Conservation (phyloP, 1,140 invertebrate genomes). For the Latrodectus geometricus region DNA sequence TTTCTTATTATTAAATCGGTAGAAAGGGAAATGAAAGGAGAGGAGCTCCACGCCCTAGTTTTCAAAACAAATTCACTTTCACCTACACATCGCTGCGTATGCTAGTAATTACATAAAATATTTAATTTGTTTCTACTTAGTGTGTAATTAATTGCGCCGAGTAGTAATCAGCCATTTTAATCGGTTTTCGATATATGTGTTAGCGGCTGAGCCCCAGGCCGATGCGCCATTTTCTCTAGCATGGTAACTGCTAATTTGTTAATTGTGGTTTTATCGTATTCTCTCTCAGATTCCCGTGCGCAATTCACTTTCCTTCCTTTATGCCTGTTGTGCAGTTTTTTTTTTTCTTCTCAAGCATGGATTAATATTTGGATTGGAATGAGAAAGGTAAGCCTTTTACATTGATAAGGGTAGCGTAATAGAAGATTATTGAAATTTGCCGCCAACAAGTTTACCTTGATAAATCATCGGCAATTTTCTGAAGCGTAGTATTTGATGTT, state of each 20-base stretch:
- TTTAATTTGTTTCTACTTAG: conserved; percentile 50
- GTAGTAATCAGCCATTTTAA: conserved; percentile 38
- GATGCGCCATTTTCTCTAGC: conserved; percentile 4
- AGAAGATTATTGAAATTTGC: conserved; percentile 7
- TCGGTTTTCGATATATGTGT: conserved; percentile 43
- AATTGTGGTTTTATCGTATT: conserved; percentile 44
- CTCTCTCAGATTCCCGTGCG: neutral
- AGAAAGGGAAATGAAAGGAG: neutral
- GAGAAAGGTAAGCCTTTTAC: neutral
- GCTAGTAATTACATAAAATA: conserved; percentile 45
- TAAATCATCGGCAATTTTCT: neutral
- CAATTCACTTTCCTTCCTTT: neutral
- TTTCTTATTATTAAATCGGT: neutral
- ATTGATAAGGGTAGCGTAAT: neutral
- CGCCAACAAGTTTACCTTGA: conserved; percentile 5
- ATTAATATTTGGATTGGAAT: conserved; percentile 5
- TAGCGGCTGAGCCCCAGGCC: neutral
- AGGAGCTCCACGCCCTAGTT: neutral
- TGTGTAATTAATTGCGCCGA: conserved; percentile 33
- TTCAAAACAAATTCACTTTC: neutral
- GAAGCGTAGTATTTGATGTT: neutral
- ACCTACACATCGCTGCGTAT: neutral
- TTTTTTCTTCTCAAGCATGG: neutral
- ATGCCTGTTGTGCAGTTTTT: neutral
- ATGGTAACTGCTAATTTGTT: conserved; percentile 44